Conservation (phyloP, 2,888 invertebrate genomes). For the Ganaspis brasiliensis region DNA sequence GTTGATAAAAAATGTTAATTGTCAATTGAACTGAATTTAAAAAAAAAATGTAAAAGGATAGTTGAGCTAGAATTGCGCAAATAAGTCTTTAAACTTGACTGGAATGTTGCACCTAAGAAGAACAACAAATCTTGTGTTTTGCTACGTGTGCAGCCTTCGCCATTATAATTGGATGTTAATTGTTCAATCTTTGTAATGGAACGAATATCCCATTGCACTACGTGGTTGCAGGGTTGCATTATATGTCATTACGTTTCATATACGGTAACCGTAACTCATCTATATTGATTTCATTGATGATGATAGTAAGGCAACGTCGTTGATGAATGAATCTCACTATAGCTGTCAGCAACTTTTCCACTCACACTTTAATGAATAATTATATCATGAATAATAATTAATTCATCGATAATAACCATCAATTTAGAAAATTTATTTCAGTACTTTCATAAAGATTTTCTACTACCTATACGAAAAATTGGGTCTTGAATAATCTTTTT, state of each 20-base stretch:
- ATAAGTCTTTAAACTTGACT: neutral
- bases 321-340: slow-evolving; percentile 23
- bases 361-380: neutral
- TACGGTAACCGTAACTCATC: too few species aligned
- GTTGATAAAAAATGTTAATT: too few species aligned
- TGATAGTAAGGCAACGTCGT: neutral
- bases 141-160: slow-evolving; percentile 1
- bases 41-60: too few species aligned
- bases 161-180: slow-evolving; percentile 29
- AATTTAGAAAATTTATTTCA: neutral
- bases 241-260: slow-evolving; percentile 22
- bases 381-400: neutral
- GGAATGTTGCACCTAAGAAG: neutral
- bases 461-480: too few species aligned
- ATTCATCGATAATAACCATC: neutral
- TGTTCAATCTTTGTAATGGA: slow-evolving; percentile 8
- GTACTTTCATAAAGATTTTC: too few species aligned
- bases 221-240: slow-evolving; percentile 19
- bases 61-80: too few species aligned
- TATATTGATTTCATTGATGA: slow-evolving; percentile 21
- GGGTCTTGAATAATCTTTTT: too few species aligned
- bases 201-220: slow-evolving; percentile 1
- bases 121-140: neutral
- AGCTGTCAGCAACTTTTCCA: slow-evolving; percentile 25
- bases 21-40: too few species aligned